Evolutionary conservation across 2,888 invertebrate species (phyloP), one percentile per base, ranked within the genome.

Genomic region (Lithophane leautieri): DNA sequence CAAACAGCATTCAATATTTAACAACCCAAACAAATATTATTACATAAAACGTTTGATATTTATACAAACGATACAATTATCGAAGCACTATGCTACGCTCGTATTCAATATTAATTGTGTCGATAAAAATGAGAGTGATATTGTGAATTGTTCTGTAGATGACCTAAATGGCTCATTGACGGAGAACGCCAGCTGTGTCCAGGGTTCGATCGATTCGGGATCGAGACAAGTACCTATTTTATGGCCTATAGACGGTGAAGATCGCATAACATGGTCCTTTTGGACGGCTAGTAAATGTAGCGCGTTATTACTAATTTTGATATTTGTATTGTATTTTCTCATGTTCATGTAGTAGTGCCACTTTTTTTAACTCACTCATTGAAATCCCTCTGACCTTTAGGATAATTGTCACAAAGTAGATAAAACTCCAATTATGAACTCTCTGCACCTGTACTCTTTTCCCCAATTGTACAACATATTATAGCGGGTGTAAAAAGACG

Each of bases 181-280:
- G 47, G 50, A 61, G 70, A 82, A n/a, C 66, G 70, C 65, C 79
- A 79, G 79, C 78, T 79, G 79, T 34, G 79, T 70, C 82, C 79
- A 34, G 60, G 70, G 65, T 69, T 76, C 60, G 56, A 82, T 69
- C 82, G 69, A 42, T 82, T 65, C 40, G 65, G 79, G 77, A 56
- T 66, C 79, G 65, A 79, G 70, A 77, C 78, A 44, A 77, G 78
- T 82, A n/a, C n/a, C n/a, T n/a, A 82, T 70, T 79, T 79, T 70
- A 82, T 61, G 42, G 70, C 19, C 25, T n/a, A 70, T 61, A 61
- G 58, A 50, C 42, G 54, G 40, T 76, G 66, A 61, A 66, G 77
- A 77, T 79, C 65, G 61, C 78, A 66, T 66, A 56, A 77, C 54
- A 77, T 70, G 65, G 8, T 71, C 66, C 70, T 77, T 63, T 68